Percentiles rank a stretch among this genome's conserved stretches.
Evolutionary conservation across 2,113 vertebrate genomes (phyloP).

Genomic region (Misgurnus anguillicaudatus): DNA sequence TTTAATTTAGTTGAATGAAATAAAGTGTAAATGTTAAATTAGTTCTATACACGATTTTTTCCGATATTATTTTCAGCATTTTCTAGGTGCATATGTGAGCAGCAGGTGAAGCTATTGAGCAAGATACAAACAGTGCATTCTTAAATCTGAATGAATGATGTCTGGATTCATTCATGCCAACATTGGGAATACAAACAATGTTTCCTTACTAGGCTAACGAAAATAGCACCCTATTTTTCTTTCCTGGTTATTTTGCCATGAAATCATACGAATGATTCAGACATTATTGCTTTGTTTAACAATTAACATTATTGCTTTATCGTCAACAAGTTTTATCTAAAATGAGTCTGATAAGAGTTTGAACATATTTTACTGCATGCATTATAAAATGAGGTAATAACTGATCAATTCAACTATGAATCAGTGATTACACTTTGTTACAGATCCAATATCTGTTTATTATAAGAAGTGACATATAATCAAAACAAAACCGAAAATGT

Average conservation of each 20-base stretch:
- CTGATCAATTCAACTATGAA: neutral
- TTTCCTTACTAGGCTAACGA: too few species aligned
- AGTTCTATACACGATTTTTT: neutral
- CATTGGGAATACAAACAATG: neutral
- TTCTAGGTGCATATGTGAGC: neutral
- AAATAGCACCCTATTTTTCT: neutral
- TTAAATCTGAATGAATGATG: neutral
- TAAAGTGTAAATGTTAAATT: neutral
- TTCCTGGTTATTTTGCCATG: neutral
- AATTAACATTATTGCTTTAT: neutral
- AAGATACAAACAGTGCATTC: neutral
- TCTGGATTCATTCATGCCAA: neutral
- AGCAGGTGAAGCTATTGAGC: conserved; percentile 38
- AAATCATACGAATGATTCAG: conserved; percentile 9
- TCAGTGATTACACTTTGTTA: neutral
- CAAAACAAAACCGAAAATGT: too few species aligned
- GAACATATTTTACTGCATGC: neutral
- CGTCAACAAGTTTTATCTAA: neutral
- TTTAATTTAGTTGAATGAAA: neutral
- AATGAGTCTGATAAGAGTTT: conserved; percentile 11
- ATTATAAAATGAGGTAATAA: neutral
- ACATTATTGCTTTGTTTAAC: neutral
- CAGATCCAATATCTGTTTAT: neutral
- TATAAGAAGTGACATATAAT: too few species aligned
- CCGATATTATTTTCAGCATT: too few species aligned